Base-by-base conservation (phyloP, 2,797 vertebrate genomes). In the Pogonophryne albipinna region DNA sequence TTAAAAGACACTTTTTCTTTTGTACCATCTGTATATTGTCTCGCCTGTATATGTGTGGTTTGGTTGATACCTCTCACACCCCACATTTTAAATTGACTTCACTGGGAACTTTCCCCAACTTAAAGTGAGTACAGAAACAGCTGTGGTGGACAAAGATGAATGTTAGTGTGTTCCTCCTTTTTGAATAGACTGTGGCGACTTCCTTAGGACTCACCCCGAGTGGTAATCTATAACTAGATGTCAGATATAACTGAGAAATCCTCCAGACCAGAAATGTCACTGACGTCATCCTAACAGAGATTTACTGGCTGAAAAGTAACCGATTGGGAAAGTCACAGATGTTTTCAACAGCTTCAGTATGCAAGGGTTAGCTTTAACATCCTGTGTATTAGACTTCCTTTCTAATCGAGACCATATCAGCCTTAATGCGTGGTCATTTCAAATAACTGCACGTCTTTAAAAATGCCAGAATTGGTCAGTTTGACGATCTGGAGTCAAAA, bases 341-440 rank as follows among this genome's bases (percentile, higher is more conserved):
- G 70, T 78, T 78, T 78, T 46, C 4, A 82, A 10, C 16, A 58
- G 15, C 31, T 59, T 19, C 38, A 41, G 55, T 50, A 45, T 64
- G 63, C 55, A 6, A 41, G 42, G 31, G 17, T 66, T 55, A 65
- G 14, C 71, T 67, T 67, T 62, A 66, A 50, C 60, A 58, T 10
- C 14, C 20, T 2, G 42, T 77, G 84, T 68, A 4, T 55, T 15
- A 44, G 60, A 31, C 41, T 27, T 55, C 42, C 51, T 69, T 67
- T 79, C 6, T 82, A 80, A 84, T 87, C 74, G 69, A 66, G 57
- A 31, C 41, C 16, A 57, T 55, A 71, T 79, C 17, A 57, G 67
- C 62, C 19, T 38, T 17, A 41, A 15, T 17, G 16, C 58, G 46
- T 58, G 20, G 78, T 73, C 1, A 66, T 65, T 60, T 5, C 20